phyloP scores from a whole-genome alignment of 2,113 vertebrate genomes.

The Ifrita kowaldi region DNA sequence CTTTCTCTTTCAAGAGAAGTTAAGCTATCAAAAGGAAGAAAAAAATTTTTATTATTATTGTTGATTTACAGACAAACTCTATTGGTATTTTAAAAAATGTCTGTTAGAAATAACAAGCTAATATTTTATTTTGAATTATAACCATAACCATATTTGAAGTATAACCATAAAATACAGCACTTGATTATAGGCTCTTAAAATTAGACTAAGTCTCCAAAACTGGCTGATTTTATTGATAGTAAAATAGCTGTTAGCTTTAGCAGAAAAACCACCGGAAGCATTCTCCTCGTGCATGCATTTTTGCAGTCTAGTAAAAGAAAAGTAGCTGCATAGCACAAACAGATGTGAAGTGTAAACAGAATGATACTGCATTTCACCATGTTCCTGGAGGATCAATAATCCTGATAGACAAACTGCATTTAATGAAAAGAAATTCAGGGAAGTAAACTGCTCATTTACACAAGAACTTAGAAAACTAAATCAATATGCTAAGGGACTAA shows the following conservation, averaged over 20 bases:
- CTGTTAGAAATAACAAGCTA: neutral
- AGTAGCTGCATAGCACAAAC: neutral
- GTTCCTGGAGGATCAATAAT: neutral
- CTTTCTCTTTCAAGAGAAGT: neutral
- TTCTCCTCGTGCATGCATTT: neutral
- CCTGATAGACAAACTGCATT: neutral
- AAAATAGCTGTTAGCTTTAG: neutral
- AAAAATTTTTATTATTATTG: neutral
- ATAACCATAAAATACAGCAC: neutral
- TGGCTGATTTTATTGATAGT: neutral
- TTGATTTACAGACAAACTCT: neutral
- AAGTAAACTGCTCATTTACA: neutral
- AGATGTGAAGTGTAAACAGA: neutral
- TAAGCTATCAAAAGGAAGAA: neutral
- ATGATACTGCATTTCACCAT: neutral
- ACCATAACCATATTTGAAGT: neutral
- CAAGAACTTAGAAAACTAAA: neutral
- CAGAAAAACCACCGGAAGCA: neutral
- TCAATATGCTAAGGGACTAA: neutral
- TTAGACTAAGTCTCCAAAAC: neutral
- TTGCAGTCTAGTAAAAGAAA: neutral
- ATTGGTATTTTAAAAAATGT: neutral
- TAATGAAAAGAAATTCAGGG: neutral
- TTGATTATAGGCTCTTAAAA: neutral
- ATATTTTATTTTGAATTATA: neutral